Base-by-base conservation (phyloP, 2,888 invertebrate species). In the Drosophila basisetae region DNA sequence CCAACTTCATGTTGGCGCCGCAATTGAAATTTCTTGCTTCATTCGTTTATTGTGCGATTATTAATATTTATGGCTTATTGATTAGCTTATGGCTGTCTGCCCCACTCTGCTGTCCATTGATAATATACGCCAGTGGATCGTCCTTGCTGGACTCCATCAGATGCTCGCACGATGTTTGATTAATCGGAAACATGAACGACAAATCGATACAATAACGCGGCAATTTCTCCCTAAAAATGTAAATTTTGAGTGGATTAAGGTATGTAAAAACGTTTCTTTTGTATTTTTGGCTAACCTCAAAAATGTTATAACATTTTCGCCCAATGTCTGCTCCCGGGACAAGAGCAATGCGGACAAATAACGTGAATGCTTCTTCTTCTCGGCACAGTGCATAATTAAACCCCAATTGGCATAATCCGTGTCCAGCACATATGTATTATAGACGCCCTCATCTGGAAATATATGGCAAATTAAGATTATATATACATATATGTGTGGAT, bases 381-480 rank as follows among this genome's bases (percentile, higher is more conserved):
- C 97, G 0, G 97, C 97, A 85, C 98, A 97, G 91, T 98, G 97
- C 91, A 98, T 95, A 35, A 97, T 94, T 52, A 98, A 93, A 0
- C 96, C 95, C 97, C 97, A 98, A 2, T 96, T 96, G 68, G 95
- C 95, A 92, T 97, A 97, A 91, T 97, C 97, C 0, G 97, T 96
- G 91, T 97, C 97, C 83, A 97, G 92, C 0, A 97, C 96, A 91
- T 97, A 97, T 0, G 97, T 97, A 91, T 97, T 97, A 94, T 98
- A 98, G 77, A 97, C 95, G 16, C 97, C 97, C 93, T 97, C 97
- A 93, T 97, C 97, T 97, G 92, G 47, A 25, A 25, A 47, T 47
- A 25, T 25, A 2, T 9, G 16, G 9, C 16, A 47, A 16, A 25
- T 47, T 16, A 47, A 25, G 13, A 47, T 4, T 47, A 13, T 10